Evolutionary conservation across 2,113 vertebrate genomes (phyloP).

Genomic region (Oreochromis tanganicae): DNA sequence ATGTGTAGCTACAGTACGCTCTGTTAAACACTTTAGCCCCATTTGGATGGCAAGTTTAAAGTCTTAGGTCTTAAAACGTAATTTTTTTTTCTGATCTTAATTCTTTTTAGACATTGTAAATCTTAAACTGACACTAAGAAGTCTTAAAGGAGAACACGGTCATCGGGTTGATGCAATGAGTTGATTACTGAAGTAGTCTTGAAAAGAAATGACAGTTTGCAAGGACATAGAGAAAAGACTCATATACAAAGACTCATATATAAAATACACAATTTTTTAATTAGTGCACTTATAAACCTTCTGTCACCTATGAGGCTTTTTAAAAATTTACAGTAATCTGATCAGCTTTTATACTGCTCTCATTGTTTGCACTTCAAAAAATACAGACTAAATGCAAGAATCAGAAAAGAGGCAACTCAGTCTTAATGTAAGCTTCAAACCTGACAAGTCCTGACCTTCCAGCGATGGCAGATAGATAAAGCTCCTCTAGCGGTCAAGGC

Average conservation of each 20-base stretch:
- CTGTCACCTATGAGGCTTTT: slow-evolving; percentile 15
- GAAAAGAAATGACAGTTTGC: slow-evolving; percentile 46
- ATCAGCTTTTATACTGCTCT: slow-evolving; percentile 14
- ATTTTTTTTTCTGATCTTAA: slow-evolving; percentile 57
- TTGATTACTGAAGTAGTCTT: slow-evolving; percentile 68
- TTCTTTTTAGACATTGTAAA: slow-evolving; percentile 72
- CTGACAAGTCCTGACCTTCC: slow-evolving; percentile 38
- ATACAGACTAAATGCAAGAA: slow-evolving; percentile 1
- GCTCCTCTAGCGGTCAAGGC: slow-evolving; percentile 47
- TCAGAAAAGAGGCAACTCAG: neutral
- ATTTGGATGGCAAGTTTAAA: slow-evolving; percentile 66
- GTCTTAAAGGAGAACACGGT: slow-evolving; percentile 72
- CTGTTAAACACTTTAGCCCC: slow-evolving; percentile 69
- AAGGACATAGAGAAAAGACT: slow-evolving; percentile 12
- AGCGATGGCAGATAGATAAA: slow-evolving; percentile 43
- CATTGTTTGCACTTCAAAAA: slow-evolving; percentile 14
- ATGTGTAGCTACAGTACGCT: slow-evolving; percentile 64
- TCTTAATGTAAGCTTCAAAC: slow-evolving; percentile 20
- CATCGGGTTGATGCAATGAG: slow-evolving; percentile 52
- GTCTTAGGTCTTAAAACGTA: slow-evolving; percentile 67
- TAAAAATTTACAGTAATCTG: slow-evolving; percentile 1
- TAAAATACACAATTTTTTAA: neutral
- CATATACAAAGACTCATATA: neutral
- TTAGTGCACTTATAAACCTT: slow-evolving; percentile 23
- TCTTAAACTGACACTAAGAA: slow-evolving; percentile 74